Conservation (phyloP, 2,797 vertebrate genomes). For the Chelonia mydas region DNA sequence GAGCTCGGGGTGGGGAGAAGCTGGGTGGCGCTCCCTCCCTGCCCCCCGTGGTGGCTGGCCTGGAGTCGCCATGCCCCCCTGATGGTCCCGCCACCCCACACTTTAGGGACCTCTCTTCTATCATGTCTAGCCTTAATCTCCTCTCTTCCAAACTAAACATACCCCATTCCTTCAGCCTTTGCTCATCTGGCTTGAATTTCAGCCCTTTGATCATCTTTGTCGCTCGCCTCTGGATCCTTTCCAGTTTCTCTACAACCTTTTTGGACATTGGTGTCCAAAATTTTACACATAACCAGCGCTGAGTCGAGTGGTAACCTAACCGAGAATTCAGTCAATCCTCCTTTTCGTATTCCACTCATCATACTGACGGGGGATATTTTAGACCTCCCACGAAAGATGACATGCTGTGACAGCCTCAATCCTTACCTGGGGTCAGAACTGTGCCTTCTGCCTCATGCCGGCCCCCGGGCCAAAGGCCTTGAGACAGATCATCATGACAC, state of each 20-base stretch:
- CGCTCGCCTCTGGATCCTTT: background rate
- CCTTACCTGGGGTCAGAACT: background rate
- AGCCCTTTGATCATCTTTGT: background rate
- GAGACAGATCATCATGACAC: background rate
- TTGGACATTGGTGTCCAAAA: background rate
- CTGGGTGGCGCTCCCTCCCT: no score
- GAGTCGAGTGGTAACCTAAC: no score
- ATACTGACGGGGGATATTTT: no score
- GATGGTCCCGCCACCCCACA: no score
- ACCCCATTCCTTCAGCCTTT: background rate
- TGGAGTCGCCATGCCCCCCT: no score
- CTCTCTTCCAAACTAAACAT: background rate
- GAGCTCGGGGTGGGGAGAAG: no score
- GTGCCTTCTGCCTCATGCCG: background rate
- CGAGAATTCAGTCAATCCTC: background rate
- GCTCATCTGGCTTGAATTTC: background rate
- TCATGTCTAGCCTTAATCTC: background rate
- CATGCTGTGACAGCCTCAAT: no score
- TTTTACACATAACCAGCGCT: background rate
- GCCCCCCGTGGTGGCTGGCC: no score
- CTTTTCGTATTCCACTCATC: background rate
- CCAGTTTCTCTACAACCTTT: background rate
- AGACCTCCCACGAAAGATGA: no score
- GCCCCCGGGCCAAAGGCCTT: background rate
- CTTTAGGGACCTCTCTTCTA: background rate